A percentile compares a stretch with the other conserved stretches of the same genome.
These are phyloP conservation scores for Leptodirus hochenwartii DNA, from an alignment of 2,888 invertebrate species.

Conservation along the genomic window DNA sequence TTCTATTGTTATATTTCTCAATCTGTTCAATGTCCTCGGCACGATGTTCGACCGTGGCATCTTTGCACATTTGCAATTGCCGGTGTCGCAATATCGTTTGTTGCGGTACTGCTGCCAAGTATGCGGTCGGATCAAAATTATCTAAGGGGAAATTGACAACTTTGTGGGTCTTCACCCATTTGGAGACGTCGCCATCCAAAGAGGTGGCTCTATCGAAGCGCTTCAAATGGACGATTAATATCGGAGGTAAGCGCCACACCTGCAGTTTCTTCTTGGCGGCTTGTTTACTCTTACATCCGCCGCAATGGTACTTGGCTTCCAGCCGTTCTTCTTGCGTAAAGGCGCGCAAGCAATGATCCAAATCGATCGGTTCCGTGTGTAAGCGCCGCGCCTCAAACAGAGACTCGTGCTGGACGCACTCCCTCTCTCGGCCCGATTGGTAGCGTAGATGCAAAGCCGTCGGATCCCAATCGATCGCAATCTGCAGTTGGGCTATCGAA, in stretches of 20 bases:
- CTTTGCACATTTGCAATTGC: constrained; percentile 31
- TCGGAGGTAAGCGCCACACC: constrained; percentile 79
- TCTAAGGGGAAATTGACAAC: constrained; percentile 77
- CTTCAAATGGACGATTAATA: constrained; percentile 79
- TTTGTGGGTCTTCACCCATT: constrained; percentile 91
- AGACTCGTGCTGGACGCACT: constrained; percentile 58
- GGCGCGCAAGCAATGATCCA: constrained; percentile 69
- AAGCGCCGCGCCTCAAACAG: constrained; percentile 47
- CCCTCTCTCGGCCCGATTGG: constrained; percentile 26
- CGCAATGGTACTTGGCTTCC: constrained; percentile 73
- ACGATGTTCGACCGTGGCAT: constrained; percentile 8
- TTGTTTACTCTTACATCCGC: constrained; percentile 64
- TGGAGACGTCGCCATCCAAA: constrained; percentile 79
- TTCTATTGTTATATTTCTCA: background rate
- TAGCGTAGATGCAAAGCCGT: constrained; percentile 78
- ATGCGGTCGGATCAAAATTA: constrained; percentile 74
- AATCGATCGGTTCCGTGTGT: constrained; percentile 66
- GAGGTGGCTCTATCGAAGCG: constrained; percentile 80
- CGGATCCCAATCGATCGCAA: constrained; percentile 91
- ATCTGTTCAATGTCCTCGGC: constrained; percentile 1
- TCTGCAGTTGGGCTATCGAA: constrained; percentile 26
- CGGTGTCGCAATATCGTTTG: constrained; percentile 51
- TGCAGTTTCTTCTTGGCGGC: constrained; percentile 81
- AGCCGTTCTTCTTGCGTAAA: constrained; percentile 78
- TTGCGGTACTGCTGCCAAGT: constrained; percentile 65